phyloP scores from a whole-genome alignment of 2,888 invertebrate genomes.

The Callinectes sapidus region DNA sequence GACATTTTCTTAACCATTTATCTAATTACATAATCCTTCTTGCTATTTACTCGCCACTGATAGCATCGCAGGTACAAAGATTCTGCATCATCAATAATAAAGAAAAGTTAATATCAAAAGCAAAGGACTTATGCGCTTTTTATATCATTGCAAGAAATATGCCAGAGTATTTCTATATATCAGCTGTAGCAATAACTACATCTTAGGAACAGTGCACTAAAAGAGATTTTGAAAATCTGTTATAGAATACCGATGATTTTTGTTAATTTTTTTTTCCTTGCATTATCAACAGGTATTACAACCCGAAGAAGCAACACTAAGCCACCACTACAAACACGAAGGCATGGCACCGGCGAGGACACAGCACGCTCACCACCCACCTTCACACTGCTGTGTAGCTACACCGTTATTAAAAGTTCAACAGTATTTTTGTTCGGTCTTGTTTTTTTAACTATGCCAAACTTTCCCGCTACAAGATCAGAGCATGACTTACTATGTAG shows the following conservation, averaged over 20 bases:
- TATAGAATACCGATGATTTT: background rate
- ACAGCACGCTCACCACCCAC: background rate
- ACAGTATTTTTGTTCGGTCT: background rate
- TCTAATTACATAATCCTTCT: background rate
- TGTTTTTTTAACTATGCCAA: background rate
- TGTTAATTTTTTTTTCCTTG: background rate
- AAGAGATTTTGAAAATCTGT: background rate
- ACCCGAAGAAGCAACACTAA: background rate
- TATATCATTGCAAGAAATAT: background rate
- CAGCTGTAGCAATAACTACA: background rate
- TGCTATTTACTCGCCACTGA: background rate
- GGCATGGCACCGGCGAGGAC: background rate
- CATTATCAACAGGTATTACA: background rate
- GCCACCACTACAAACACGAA: background rate
- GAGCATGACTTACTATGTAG: background rate
- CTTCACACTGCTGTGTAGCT: background rate
- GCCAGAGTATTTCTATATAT: background rate
- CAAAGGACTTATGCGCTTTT: too few species aligned
- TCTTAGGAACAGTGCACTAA: background rate
- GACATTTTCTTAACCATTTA: background rate
- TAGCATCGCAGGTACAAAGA: background rate
- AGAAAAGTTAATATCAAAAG: too few species aligned
- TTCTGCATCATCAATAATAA: too few species aligned
- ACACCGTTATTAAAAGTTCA: slow-evolving; percentile 4
- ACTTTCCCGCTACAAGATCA: background rate